phyloP scores from a whole-genome alignment of 2,797 vertebrate species.

The Ctenosaura bakeri region DNA sequence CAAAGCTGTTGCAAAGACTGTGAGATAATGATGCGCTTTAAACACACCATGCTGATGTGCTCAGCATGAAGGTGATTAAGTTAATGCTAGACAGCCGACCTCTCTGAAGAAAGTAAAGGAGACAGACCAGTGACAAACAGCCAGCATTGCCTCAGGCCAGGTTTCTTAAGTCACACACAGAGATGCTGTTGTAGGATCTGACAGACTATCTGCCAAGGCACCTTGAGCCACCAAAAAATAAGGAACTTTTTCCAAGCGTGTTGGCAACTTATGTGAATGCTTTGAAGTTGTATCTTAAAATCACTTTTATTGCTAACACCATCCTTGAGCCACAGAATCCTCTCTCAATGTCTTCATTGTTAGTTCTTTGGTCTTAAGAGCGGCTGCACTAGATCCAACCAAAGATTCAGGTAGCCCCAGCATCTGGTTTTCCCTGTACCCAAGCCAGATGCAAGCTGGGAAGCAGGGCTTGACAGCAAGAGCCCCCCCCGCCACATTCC shows the following conservation, averaged over 20 bases:
- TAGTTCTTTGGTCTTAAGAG: neutral
- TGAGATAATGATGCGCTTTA: neutral
- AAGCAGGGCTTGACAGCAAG: neutral
- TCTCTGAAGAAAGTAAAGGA: too few species aligned
- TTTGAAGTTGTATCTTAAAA: neutral
- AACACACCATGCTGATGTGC: neutral
- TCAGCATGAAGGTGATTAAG: neutral
- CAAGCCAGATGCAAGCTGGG: neutral
- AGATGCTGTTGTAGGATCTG: neutral
- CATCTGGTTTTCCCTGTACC: neutral
- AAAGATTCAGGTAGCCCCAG: neutral
- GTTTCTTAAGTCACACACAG: neutral
- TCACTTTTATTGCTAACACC: too few species aligned
- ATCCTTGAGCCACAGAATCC: too few species aligned
- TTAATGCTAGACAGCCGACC: too few species aligned
- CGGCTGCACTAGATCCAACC: neutral
- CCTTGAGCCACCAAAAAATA: neutral
- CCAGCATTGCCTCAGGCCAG: neutral
- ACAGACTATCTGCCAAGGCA: neutral
- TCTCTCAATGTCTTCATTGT: neutral
- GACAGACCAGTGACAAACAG: neutral
- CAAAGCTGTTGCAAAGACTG: neutral
- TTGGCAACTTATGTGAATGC: neutral
- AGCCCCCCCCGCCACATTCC: neutral
- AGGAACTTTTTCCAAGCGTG: neutral